A percentile compares a stretch with the other conserved stretches of the same genome.
phyloP scores from a whole-genome alignment of 2,113 vertebrate genomes.

The Laticauda colubrina region DNA sequence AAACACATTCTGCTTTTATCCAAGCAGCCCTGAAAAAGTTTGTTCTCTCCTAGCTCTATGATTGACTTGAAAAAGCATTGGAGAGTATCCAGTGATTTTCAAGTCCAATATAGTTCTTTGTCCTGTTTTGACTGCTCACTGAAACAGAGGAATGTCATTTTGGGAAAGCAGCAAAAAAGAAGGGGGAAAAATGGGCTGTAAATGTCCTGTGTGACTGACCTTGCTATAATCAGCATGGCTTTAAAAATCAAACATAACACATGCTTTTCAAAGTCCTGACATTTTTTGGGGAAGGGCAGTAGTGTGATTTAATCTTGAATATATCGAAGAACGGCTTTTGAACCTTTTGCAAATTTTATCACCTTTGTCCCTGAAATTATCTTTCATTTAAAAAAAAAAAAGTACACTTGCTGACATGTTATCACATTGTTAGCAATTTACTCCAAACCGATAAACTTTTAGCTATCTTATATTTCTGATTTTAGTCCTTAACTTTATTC shows the following conservation, averaged over 20 bases:
- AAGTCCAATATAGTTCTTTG: slow-evolving; percentile 34
- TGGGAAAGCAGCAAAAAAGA: background rate
- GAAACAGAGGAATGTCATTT: slow-evolving; percentile 29
- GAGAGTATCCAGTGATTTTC: slow-evolving; percentile 18
- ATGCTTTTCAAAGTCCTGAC: background rate
- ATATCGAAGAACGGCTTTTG: background rate
- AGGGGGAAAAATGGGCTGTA: background rate
- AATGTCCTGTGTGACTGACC: background rate
- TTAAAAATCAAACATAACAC: slow-evolving; percentile 5
- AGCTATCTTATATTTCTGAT: background rate
- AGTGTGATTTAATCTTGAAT: background rate
- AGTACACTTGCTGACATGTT: background rate
- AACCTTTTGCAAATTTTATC: background rate
- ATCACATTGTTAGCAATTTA: slow-evolving; percentile 19
- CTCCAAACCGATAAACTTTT: slow-evolving; percentile 36
- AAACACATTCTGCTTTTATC: slow-evolving; percentile 28
- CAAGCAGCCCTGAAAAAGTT: slow-evolving; percentile 45
- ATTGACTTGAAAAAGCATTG: slow-evolving; percentile 18
- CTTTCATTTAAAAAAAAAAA: background rate
- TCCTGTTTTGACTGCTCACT: slow-evolving; percentile 7
- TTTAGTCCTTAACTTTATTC: slow-evolving; percentile 22
- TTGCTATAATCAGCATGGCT: slow-evolving; percentile 4
- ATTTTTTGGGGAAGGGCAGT: background rate
- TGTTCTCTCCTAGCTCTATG: slow-evolving; percentile 30
- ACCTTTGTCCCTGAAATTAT: background rate